phyloP scores from a whole-genome alignment of 2,888 invertebrate genomes.

The Dorcus hopei region DNA sequence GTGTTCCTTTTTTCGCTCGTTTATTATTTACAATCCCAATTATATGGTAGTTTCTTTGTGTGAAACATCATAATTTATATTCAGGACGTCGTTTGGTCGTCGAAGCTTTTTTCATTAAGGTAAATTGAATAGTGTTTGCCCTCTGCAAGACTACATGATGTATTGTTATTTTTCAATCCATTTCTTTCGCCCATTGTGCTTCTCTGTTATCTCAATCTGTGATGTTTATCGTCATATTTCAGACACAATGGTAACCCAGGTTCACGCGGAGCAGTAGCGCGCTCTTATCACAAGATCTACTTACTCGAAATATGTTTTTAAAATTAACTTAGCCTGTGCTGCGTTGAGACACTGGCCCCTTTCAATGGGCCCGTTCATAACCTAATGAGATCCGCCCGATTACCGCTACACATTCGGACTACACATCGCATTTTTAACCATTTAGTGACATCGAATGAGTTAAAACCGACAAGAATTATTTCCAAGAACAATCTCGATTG shows the following conservation, averaged over 20 bases:
- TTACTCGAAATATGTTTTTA: conserved; percentile 38
- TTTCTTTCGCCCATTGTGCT: conserved; percentile 35
- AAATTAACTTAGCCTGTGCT: conserved; percentile 35
- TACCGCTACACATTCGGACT: conserved; percentile 1
- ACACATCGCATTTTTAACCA: conserved; percentile 41
- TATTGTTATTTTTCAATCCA: conserved; percentile 35
- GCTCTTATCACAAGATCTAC: conserved; percentile 3
- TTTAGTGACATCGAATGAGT: conserved; percentile 43
- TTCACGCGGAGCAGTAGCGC: conserved; percentile 17
- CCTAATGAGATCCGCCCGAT: conserved; percentile 5
- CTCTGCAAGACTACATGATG: conserved; percentile 29
- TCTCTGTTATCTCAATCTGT: conserved; percentile 36
- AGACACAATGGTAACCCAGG: conserved; percentile 38
- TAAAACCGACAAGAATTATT: conserved; percentile 25
- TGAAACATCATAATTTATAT: conserved; percentile 22
- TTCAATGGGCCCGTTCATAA: conserved; percentile 6
- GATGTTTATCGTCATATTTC: conserved; percentile 46
- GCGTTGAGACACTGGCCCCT: conserved; percentile 12
- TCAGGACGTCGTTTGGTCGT: conserved; percentile 12
- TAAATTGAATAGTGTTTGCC: conserved; percentile 39
- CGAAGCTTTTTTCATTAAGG: conserved; percentile 33
- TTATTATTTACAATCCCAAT: conserved; percentile 8
- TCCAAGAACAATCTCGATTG: conserved; percentile 22
- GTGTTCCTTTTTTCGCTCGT: background rate
- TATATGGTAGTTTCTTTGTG: conserved; percentile 16